Conservation (phyloP, 1,140 invertebrate genomes). For the Bombus haemorrhoidalis region DNA sequence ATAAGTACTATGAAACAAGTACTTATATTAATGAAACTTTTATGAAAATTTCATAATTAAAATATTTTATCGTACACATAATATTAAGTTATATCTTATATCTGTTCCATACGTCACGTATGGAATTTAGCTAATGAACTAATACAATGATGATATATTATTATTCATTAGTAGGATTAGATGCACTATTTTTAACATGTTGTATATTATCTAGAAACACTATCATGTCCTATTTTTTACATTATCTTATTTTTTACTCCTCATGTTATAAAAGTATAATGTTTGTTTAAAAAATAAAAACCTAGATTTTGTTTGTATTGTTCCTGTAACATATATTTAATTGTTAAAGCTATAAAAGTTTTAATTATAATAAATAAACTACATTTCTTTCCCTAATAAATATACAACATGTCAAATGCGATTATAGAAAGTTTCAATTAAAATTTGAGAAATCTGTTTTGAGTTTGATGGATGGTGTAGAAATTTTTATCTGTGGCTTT, state of each 20-base stretch:
- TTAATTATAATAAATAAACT: not conserved
- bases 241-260: not conserved
- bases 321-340: not conserved
- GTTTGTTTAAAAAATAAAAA: not conserved
- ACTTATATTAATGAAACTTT: conserved; percentile 36
- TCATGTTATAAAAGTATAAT: no score
- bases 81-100: conserved; percentile 5
- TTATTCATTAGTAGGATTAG: conserved; percentile 30
- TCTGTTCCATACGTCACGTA: conserved; percentile 6
- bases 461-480: conserved; percentile 91
- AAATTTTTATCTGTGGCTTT: conserved; percentile 84
- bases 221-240: not conserved
- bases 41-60: conserved; percentile 25
- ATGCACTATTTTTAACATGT: conserved; percentile 9
- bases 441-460: conserved; percentile 99
- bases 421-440: conserved; percentile 80
- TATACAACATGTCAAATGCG: conserved; percentile 23
- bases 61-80: conserved; percentile 14
- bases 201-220: conserved; percentile 8
- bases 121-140: conserved; percentile 27
- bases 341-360: not conserved
- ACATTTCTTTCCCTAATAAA: not conserved
- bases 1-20: conserved; percentile 29
- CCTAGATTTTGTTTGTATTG: not conserved
- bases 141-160: conserved; percentile 19